Conservation (phyloP, 2,113 vertebrate genomes). For the Arenaria interpres region DNA sequence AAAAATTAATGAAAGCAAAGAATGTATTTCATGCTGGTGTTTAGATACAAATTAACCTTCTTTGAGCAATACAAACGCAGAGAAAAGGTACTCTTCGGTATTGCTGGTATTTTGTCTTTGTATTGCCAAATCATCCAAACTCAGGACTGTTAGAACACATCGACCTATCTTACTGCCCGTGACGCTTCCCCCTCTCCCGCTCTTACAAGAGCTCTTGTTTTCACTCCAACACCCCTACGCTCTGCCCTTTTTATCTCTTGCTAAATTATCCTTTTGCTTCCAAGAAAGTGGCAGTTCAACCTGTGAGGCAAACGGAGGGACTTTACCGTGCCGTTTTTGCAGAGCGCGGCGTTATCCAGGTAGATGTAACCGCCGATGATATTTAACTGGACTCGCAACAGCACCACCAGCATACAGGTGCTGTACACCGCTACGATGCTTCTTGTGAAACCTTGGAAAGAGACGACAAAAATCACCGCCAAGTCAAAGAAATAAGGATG, state of each 20-base stretch:
- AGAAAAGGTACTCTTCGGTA: neutral
- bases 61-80: neutral
- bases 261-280: neutral
- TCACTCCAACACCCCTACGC: neutral
- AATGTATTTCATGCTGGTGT: neutral
- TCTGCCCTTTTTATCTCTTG: neutral
- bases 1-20: neutral
- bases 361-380: slow-evolving; percentile 98
- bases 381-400: slow-evolving; percentile 92
- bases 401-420: slow-evolving; percentile 94
- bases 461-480: neutral
- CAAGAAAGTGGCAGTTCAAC: neutral
- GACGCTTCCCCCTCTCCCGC: neutral
- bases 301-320: neutral
- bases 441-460: slow-evolving; percentile 87
- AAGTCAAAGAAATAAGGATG: neutral
- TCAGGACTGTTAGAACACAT: neutral
- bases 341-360: slow-evolving; percentile 88
- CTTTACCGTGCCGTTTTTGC: slow-evolving; percentile 85
- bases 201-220: neutral
- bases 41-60: neutral
- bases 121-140: neutral
- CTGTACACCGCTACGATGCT: slow-evolving; percentile 93
- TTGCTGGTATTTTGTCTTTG: neutral
- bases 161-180: neutral